These are phyloP conservation scores for Xiphorhynchus erythropygius DNA, from an alignment of 2,797 vertebrate species.

Conservation along the genomic window DNA sequence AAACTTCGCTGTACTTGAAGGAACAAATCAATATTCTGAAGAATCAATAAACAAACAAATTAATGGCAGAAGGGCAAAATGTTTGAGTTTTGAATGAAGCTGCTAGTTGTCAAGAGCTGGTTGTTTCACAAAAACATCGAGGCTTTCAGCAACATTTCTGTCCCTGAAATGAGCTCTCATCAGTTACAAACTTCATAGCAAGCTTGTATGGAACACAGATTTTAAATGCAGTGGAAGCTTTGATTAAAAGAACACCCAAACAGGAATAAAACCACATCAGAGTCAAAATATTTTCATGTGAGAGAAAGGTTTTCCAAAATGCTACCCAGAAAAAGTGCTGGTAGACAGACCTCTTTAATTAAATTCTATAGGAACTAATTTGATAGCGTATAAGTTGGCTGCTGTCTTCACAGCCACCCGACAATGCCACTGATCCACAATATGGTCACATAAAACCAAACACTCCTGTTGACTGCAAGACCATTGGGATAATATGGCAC, in stretches of 20 bases:
- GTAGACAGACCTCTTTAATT: slow-evolving; percentile 1
- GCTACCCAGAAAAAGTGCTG: neutral
- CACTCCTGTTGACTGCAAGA: neutral
- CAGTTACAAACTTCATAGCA: neutral
- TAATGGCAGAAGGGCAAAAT: neutral
- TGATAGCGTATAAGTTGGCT: neutral
- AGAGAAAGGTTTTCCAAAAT: neutral
- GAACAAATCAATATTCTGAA: neutral
- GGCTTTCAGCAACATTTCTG: neutral
- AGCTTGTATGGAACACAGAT: fast-evolving
- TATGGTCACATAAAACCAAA: neutral
- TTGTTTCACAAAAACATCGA: neutral
- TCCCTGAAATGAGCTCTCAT: neutral
- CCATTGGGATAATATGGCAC: neutral
- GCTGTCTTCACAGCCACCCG: neutral
- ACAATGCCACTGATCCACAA: neutral
- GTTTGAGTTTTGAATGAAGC: neutral
- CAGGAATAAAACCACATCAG: neutral
- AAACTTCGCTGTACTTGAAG: neutral
- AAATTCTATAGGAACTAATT: slow-evolving; percentile 30
- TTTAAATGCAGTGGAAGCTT: neutral
- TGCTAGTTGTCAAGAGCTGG: neutral
- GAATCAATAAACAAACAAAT: neutral
- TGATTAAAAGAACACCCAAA: neutral
- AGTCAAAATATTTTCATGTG: neutral